Conservation (phyloP, 2,113 vertebrate genomes). For the Steatornis caripensis region DNA sequence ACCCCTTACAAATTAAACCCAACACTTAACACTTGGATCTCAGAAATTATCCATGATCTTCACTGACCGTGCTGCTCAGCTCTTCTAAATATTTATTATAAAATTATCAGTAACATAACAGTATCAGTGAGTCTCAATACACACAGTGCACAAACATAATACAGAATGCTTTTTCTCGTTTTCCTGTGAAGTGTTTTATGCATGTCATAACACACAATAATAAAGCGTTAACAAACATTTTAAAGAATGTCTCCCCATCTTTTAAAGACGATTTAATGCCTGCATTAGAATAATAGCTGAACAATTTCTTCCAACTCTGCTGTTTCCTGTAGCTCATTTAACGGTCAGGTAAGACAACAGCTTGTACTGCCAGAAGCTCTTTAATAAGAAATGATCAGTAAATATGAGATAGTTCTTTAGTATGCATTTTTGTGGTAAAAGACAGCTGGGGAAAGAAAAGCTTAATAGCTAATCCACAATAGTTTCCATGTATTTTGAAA, state of each 20-base stretch:
- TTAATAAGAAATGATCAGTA: slow-evolving; percentile 2
- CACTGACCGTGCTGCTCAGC: neutral
- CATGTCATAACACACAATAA: neutral
- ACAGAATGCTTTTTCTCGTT: neutral
- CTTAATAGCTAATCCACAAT: neutral
- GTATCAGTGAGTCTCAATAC: neutral
- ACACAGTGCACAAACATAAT: neutral
- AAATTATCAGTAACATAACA: accelerated
- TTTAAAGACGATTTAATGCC: neutral
- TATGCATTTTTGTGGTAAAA: neutral
- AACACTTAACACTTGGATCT: neutral
- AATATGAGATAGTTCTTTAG: neutral
- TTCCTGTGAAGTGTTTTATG: neutral
- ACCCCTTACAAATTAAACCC: neutral
- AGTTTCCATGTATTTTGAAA: neutral
- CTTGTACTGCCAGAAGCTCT: neutral
- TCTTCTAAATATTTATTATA: neutral
- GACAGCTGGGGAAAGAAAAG: neutral
- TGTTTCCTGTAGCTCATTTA: neutral
- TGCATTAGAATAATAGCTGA: neutral
- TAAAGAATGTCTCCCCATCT: neutral
- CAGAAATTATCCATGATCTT: neutral
- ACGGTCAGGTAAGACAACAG: neutral
- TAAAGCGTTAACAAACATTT: neutral
- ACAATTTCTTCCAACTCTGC: neutral